Base-by-base conservation (phyloP, 2,888 invertebrate genomes). In the Eurytoma californica region DNA sequence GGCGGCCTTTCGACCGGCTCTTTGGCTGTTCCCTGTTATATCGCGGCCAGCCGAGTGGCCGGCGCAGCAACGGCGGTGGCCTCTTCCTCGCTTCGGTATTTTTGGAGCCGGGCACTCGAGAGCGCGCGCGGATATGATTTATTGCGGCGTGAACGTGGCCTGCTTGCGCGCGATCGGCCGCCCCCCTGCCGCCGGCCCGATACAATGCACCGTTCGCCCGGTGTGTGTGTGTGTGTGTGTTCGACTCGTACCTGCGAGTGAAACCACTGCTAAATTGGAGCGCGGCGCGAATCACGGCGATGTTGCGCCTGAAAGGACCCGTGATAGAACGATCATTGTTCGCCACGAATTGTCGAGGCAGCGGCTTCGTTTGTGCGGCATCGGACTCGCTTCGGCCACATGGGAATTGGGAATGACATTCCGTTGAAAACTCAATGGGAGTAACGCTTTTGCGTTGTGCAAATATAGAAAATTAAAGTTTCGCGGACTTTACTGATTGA, bases 111-210 rank as follows among this genome's bases (percentile, higher is more conserved):
- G 65, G 57, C 39, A 39, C 51, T 13, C 13, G 13, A 30, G 28
- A 28, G n/a, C 18, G 55, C 66, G n/a, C 77, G 68, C 49, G 49
- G 60, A 58, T 47, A 72, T 67, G 77, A 77, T 77, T 77, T 61
- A 70, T 65, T 18, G 49, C 63, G 57, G 49, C 57, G 66, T 28
- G 58, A 72, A 28, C 73, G 58, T 67, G 66, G 58, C 69, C 55
- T 57, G 65, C 65, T 65, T 65, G 2, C 57, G 47, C 24, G 13
- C 49, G 12, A 39, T 39, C 7, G 53, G n/a, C n/a, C n/a, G 24
- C 65, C 39, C 51, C n/a, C n/a, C n/a, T n/a, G n/a, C n/a, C n/a
- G n/a, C n/a, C n/a, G n/a, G 24, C 65, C 39, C 51, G 39, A 58
- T 69, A 60, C 13, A 47, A 51, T 68, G 60, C n/a, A 57, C n/a